A percentile compares a stretch with the other conserved stretches of the same genome.
Evolutionary conservation across 2,888 invertebrate genomes (phyloP).

Genomic region (Melieria crassipennis): DNA sequence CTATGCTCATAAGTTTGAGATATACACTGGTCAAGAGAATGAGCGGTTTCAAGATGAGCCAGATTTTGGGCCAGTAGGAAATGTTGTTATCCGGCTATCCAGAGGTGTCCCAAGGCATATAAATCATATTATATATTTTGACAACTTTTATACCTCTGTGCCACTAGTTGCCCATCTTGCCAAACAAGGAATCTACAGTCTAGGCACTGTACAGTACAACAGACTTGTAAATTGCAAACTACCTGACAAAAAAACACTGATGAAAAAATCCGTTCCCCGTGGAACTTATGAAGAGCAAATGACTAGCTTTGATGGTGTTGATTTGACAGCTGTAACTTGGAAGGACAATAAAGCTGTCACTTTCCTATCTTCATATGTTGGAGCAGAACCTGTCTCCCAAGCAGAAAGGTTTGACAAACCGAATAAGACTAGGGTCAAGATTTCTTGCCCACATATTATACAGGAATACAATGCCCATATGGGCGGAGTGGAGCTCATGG

Average conservation of each 20-base stretch:
- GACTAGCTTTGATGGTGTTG: conserved; percentile 18
- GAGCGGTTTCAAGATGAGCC: background rate
- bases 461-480: conserved; percentile 7
- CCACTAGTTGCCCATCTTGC: conserved; percentile 22
- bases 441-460: conserved; percentile 7
- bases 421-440: background rate
- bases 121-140: conserved; percentile 31
- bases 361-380: conserved; percentile 11
- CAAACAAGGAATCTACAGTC: conserved; percentile 17
- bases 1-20: conserved; percentile 31
- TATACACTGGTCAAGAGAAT: conserved; percentile 25
- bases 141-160: conserved; percentile 26
- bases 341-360: conserved; percentile 9
- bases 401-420: conserved; percentile 1
- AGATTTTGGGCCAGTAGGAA: conserved; percentile 13
- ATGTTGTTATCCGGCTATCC: conserved; percentile 29
- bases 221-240: conserved; percentile 32
- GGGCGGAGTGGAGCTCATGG: conserved; percentile 34
- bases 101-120: conserved; percentile 25
- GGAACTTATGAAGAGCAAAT: conserved; percentile 32
- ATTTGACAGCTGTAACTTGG: conserved; percentile 13
- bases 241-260: conserved; percentile 24
- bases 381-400: background rate
- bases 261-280: conserved; percentile 31
- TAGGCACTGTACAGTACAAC: conserved; percentile 32